phyloP scores from a whole-genome alignment of 2,888 invertebrate species.

The Acronicta alni region DNA sequence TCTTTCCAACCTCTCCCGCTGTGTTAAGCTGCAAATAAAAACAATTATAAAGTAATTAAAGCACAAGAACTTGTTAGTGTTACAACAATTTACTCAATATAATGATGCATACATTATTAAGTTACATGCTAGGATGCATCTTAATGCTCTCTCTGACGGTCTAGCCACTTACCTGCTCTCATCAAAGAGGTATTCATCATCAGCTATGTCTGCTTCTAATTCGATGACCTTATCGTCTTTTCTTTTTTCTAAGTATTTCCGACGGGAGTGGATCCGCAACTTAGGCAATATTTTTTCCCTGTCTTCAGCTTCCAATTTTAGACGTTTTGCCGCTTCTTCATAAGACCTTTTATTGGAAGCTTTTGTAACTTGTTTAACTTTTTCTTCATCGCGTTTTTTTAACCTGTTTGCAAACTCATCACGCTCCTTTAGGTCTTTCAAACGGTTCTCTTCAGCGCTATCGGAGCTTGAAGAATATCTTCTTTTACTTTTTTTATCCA shows the following conservation, averaged over 20 bases:
- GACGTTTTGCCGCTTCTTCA: conserved; percentile 96
- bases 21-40: conserved; percentile 92
- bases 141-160: too few relatives aligned
- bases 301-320: conserved; percentile 96
- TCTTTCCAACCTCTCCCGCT: conserved; percentile 94
- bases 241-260: conserved; percentile 98
- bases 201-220: conserved; percentile 97
- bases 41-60: not conserved
- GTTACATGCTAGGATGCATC: too few relatives aligned
- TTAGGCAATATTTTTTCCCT: conserved; percentile 96
- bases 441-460: conserved; percentile 94
- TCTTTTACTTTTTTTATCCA: conserved; percentile 81
- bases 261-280: conserved; percentile 96
- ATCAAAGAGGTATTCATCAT: conserved; percentile 98
- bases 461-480: conserved; percentile 90
- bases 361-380: conserved; percentile 94
- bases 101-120: too few relatives aligned
- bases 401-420: conserved; percentile 98
- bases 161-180: conserved; percentile 96
- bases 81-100: not conserved
- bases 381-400: conserved; percentile 96
- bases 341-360: conserved; percentile 91
- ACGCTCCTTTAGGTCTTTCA: conserved; percentile 95
- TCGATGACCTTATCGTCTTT: conserved; percentile 99
- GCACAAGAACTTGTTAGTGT: not conserved